Base-by-base conservation (phyloP, 2,113 vertebrate genomes). In the Mus spicilegus region DNA sequence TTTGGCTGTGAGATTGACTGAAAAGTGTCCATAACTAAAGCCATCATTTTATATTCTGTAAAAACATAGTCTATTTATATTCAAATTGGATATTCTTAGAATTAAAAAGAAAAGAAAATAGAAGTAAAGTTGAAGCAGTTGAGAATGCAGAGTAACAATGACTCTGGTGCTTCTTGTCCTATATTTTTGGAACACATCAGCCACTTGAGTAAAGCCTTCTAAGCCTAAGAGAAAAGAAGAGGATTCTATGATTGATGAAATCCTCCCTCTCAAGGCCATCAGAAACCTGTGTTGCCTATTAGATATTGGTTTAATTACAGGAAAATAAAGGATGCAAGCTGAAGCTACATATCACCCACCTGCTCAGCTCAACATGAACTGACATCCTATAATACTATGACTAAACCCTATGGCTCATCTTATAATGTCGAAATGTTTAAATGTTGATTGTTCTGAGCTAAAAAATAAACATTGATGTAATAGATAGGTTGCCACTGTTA, bases 201-300 rank as follows among this genome's bases (percentile, higher is more conserved):
- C 8, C 30, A 49, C 30, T 63, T 46, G 13, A 63, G 5, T 20
- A 49, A 86, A 63, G 9, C 3, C 4, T n/a, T 36, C 13, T 5
- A 58, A 73, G 1, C 5, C 46, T 73, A 36, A 33, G 39, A 87
- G 2, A 63, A 42, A 58, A 39, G 56, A 65, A 89, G 39, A 61
- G 12, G 33, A 28, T 26, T 42, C 26, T 16, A 70, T 42, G 81
- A 91, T 1, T 36, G 17, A 56, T 49, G 10, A 28, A 76, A 16
- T 46, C 24, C 0, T 36, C 81, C 46, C 4, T 63, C 2, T 7
- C 39, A 56, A 54, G 36, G 4, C 28, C 8, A 19, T 63, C 6
- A 20, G 3, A 54, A 70, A 51, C 0, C 7, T 51, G 3, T 51
- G 6, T 30, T 4, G 13, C 8, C 1, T 19, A 77, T 0, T 42